phyloP scores from a whole-genome alignment of 2,888 invertebrate species.

The Leptogaster cylindrica region DNA sequence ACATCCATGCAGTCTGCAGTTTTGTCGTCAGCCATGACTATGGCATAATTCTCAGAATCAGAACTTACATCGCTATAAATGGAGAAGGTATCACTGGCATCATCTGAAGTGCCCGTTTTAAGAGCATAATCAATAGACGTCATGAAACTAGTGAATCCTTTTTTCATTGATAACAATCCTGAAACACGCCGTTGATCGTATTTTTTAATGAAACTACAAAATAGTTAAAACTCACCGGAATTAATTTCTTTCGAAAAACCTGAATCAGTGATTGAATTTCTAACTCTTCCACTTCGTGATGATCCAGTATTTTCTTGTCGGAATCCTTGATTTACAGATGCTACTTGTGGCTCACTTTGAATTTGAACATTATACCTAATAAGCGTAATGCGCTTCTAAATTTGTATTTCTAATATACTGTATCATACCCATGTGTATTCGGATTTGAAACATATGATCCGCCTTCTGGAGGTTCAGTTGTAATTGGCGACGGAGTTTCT shows the following conservation, averaged over 20 bases:
- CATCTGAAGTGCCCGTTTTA: slow-evolving; percentile 74
- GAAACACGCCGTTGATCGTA: slow-evolving; percentile 44
- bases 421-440: slow-evolving; percentile 59
- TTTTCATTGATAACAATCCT: slow-evolving; percentile 80
- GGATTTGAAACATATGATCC: slow-evolving; percentile 58
- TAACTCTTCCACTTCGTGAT: slow-evolving; percentile 41
- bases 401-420: slow-evolving; percentile 15
- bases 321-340: slow-evolving; percentile 57
- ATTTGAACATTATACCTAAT: slow-evolving; percentile 61
- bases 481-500: slow-evolving; percentile 60
- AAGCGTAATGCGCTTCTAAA: slow-evolving; percentile 18
- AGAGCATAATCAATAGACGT: slow-evolving; percentile 84
- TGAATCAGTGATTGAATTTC: slow-evolving; percentile 54
- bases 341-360: slow-evolving; percentile 57
- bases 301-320: slow-evolving; percentile 56
- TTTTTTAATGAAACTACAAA: background rate
- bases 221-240: slow-evolving; percentile 57
- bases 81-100: slow-evolving; percentile 76
- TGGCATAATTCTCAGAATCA: slow-evolving; percentile 86
- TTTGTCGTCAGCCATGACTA: slow-evolving; percentile 70
- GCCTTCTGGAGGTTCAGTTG: slow-evolving; percentile 57
- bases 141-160: slow-evolving; percentile 82
- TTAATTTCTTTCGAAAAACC: slow-evolving; percentile 64
- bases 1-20: slow-evolving; percentile 73
- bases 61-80: slow-evolving; percentile 83